Base-by-base conservation (phyloP, 2,113 vertebrate genomes). In the Riparia riparia region DNA sequence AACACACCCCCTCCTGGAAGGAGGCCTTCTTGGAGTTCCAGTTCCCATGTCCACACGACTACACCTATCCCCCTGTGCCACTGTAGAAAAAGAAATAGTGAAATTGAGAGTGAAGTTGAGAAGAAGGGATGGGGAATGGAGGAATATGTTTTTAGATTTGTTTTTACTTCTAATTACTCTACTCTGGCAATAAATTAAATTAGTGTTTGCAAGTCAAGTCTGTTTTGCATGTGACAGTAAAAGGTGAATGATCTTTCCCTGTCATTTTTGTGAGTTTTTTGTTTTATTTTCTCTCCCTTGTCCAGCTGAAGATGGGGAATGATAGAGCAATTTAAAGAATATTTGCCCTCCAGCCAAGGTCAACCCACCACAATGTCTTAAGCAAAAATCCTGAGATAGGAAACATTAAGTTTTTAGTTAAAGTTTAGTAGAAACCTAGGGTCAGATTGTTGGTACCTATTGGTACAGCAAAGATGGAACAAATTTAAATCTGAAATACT, bases 51-150 rank as follows among this genome's bases (percentile, higher is more conserved):
- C 37, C 37, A 37, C 37, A 37, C 37, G 8, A 37, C 37, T 37
- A 37, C 9, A 37, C 37, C 37, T 37, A 0, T 34, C 1, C 4
- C 2, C 7, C 1, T 54, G n/a, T 9, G 2, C 13, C 2, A 6
- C 22, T 29, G 2, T 0, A 5, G 12, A 12, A 19, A 17, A 87
- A 15, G 1, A 56, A 39, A 53, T 3, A 63, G 12, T 32, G 26
- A 44, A 42, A 70, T 8, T 1, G 1, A 20, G 14, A 54, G 4
- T 63, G 24, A 63, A 61, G 5, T 2, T 31, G 14, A 22, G 9
- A 73, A 50, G 18, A 64, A 65, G 13, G 6, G 3, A 51, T 1
- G 0, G 7, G 5, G 29, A 41, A 37, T 2, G 5, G 1, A 3
- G 2, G 1, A 56, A 25, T 15, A 3, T 26, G 8, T 8, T 72